Evolutionary conservation across 2,797 vertebrate genomes (phyloP), one percentile per base, ranked within the genome.

Genomic region (Diglossa cyanea): DNA sequence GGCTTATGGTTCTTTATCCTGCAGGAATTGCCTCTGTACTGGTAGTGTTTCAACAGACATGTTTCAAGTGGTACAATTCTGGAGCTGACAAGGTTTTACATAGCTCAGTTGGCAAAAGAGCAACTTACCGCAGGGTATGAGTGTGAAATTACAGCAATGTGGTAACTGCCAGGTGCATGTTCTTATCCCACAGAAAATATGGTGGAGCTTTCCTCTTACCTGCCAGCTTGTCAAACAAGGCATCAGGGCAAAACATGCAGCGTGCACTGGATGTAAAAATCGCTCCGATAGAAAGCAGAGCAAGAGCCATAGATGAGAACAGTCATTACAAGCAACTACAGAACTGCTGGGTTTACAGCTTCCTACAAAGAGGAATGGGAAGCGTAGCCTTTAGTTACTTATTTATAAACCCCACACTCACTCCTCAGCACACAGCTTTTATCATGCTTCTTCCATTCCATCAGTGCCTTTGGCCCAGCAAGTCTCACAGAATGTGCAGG

Each of bases 51-150:
- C 65, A 79, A 70, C 44, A 63, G 35, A 39, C 40, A 13, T 26
- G 47, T 73, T 93, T 92, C 67, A 60, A 82, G 86, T 17, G 40
- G 75, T 48, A 39, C 30, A 77, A 3, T 71, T 88, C 65, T 30
- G 37, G 42, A 94, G 67, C 40, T 91, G 91, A 87, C 91, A 87
- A 66, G 84, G 78, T 53, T 89, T 93, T 96, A 79, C 77, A 63
- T 24, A 76, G 81, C 81, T 92, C 78, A 45, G 45, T 95, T 95
- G 86, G 96, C 91, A 96, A 91, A 96, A 92, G 89, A 92, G 68
- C 63, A 94, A 31, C 40, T 87, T 76, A 93, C 70, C 5, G 1
- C 84, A 92, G 78, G 65, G 68, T 74, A 88, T 37, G 53, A 77
- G 81, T 88, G 79, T 92, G 89, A 94, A 94, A 96, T 94, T 86